A percentile compares a stretch with the other conserved stretches of the same genome.
Conservation (phyloP, 2,888 invertebrate genomes). For the Drosophila falleni region DNA sequence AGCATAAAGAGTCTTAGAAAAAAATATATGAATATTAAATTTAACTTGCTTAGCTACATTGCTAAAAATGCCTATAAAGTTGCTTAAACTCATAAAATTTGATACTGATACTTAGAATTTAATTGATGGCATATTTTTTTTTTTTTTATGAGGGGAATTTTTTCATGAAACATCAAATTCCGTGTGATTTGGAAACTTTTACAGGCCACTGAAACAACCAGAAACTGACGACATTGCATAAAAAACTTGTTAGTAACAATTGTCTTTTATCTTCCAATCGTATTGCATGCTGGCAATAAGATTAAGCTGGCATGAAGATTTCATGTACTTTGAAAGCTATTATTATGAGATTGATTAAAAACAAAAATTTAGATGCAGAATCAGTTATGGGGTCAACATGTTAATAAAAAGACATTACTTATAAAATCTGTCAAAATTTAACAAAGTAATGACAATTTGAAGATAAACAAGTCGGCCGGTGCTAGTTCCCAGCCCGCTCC, state of each 20-base stretch:
- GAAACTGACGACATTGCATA: not conserved
- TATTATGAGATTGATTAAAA: too few species aligned
- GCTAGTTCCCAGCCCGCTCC: too few species aligned
- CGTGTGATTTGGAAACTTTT: constrained; percentile 11
- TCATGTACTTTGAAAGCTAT: too few species aligned
- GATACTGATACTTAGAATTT: constrained; percentile 24
- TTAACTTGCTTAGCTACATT: constrained; percentile 19
- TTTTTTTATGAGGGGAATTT: not conserved
- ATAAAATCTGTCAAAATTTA: too few species aligned
- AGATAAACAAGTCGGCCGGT: too few species aligned
- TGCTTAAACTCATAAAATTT: constrained; percentile 20
- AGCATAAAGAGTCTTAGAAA: not conserved
- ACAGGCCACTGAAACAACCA: not conserved
- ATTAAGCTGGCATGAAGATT: too few species aligned
- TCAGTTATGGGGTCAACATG: too few species aligned
- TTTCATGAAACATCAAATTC: constrained; percentile 1
- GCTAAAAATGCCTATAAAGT: constrained; percentile 16
- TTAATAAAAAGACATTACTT: too few species aligned
- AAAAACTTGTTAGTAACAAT: not conserved
- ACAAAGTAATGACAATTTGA: too few species aligned
- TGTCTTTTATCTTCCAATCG: too few species aligned
- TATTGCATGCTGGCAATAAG: too few species aligned
- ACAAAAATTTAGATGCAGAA: too few species aligned
- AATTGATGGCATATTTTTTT: constrained; percentile 9
- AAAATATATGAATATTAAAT: constrained; percentile 3